These are phyloP conservation scores for Paragorgia papillata DNA, from an alignment of 92 coral and sea anemone genomes.

Conservation along the genomic window DNA sequence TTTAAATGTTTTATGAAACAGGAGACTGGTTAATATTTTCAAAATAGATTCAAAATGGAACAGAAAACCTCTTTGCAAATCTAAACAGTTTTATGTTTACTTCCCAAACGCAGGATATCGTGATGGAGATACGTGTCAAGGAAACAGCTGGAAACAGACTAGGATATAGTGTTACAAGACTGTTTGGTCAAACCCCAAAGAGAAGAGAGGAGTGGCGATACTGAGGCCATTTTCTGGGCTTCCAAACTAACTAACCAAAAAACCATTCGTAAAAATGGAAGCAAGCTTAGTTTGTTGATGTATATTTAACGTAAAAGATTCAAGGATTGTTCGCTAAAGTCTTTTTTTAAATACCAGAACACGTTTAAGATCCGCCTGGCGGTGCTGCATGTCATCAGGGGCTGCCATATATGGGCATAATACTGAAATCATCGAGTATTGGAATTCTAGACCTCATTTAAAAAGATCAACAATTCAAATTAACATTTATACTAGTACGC, in stretches of 20 bases:
- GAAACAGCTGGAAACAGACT: not conserved
- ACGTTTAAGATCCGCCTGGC: not conserved
- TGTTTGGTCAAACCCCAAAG: too few species aligned
- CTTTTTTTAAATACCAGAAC: not conserved
- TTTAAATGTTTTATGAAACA: not conserved
- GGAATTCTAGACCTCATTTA: conserved; percentile 15
- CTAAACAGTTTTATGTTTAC: not conserved
- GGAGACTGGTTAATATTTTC: not conserved
- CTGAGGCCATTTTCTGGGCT: too few species aligned
- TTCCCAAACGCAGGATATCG: not conserved
- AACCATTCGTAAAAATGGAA: too few species aligned
- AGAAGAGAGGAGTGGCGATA: too few species aligned
- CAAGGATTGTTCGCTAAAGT: not conserved
- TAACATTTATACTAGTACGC: not conserved
- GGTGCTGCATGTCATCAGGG: conserved; percentile 2
- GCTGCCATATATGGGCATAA: conserved; percentile 33
- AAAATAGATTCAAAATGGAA: not conserved
- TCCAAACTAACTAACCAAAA: too few species aligned
- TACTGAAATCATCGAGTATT: conserved; percentile 1
- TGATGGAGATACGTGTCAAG: not conserved
- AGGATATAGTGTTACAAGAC: too few species aligned
- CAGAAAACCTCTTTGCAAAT: not conserved
- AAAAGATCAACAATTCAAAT: conserved; percentile 16
- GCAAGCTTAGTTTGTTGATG: not conserved
- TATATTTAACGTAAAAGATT: not conserved